A percentile compares a stretch with the other conserved stretches of the same genome.
phyloP scores from a whole-genome alignment of 2,113 vertebrate genomes.

The Callospermophilus lateralis region DNA sequence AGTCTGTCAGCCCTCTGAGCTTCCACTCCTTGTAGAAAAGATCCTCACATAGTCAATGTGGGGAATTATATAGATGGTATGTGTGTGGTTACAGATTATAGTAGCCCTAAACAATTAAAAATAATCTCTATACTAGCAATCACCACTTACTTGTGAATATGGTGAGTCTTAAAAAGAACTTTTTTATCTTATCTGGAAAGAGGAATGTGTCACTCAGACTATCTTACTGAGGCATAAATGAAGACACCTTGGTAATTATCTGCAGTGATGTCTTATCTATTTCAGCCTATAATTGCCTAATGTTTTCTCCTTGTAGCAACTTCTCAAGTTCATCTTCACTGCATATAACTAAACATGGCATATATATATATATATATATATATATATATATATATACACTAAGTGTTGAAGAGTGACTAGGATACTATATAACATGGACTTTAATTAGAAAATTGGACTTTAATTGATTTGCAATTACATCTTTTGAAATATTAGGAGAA shows the following conservation, averaged over 20 bases:
- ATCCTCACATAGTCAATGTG: not conserved
- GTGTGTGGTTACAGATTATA: not conserved
- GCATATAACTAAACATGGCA: no score
- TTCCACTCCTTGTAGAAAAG: not conserved
- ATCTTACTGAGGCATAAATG: not conserved
- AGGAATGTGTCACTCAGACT: not conserved
- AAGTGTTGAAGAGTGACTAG: no score
- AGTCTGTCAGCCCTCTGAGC: not conserved
- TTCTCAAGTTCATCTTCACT: not conserved
- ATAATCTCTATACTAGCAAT: not conserved
- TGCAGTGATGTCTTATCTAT: not conserved
- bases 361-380: no score
- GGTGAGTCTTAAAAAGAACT: not conserved
- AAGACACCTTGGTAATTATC: not conserved
- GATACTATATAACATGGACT: no score
- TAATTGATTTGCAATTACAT: not conserved
- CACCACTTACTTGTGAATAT: not conserved
- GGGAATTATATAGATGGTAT: not conserved
- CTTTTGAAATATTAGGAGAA: constrained; percentile 38
- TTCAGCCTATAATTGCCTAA: not conserved
- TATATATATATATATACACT: no score
- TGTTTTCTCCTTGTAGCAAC: not conserved
- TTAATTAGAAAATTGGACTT: not conserved
- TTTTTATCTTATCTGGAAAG: not conserved
- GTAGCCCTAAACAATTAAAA: not conserved